Percentiles rank a stretch among this genome's conserved stretches.
Evolutionary conservation across 1,140 invertebrate species (phyloP).

Genomic region (Luehdorfia chinensis): DNA sequence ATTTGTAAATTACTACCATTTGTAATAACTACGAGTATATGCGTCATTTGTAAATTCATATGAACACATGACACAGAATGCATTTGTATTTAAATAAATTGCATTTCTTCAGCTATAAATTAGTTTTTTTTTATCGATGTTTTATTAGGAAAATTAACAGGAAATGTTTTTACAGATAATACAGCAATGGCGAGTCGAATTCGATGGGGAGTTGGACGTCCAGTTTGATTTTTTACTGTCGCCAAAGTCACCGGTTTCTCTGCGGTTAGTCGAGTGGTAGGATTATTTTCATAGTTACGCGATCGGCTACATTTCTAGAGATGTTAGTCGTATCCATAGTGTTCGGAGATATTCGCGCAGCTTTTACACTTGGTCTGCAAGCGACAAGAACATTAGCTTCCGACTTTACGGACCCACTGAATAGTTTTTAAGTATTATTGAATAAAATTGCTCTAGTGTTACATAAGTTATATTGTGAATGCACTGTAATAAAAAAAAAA

Average conservation of each 20-base stretch:
- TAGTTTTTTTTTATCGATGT: too few species aligned
- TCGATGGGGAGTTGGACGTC: conserved; percentile 82
- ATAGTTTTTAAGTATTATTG: conserved; percentile 4
- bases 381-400: neutral
- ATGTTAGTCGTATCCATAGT: too few species aligned
- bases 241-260: conserved; percentile 83
- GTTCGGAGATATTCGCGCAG: too few species aligned
- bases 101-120: too few species aligned
- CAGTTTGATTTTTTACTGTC: conserved; percentile 88
- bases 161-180: conserved; percentile 79
- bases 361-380: neutral
- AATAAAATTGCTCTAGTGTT: conserved; percentile 6
- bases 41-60: too few species aligned
- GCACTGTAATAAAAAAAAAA: neutral
- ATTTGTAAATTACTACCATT: too few species aligned
- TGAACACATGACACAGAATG: too few species aligned
- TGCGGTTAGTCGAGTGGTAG: conserved; percentile 79
- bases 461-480: neutral
- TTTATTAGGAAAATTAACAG: too few species aligned
- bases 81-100: too few species aligned
- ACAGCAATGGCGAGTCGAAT: conserved; percentile 83
- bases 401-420: conserved; percentile 8
- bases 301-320: neutral
- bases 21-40: too few species aligned
- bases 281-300: neutral